Conservation (phyloP, 2,888 invertebrate genomes). For the Hirtodrosophila confusa region DNA sequence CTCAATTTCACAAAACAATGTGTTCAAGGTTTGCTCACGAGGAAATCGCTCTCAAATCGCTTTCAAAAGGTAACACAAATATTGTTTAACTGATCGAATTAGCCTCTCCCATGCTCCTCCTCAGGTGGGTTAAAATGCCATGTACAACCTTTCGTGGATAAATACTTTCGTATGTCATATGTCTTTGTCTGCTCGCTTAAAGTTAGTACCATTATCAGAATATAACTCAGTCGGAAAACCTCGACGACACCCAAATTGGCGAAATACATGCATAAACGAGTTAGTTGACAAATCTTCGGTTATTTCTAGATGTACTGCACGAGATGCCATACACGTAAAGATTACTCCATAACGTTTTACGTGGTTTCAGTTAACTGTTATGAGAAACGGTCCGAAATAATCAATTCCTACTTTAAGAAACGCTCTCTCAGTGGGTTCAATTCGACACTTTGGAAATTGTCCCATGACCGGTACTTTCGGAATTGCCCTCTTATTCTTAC, state of each 20-base stretch:
- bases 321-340: not conserved
- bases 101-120: conserved; percentile 1
- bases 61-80: too few relatives aligned
- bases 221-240: not conserved
- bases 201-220: not conserved
- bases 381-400: not conserved
- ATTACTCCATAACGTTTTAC: not conserved
- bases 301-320: too few relatives aligned
- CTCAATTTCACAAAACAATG: too few relatives aligned
- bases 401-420: not conserved
- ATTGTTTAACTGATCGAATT: not conserved
- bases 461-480: too few relatives aligned
- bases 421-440: not conserved
- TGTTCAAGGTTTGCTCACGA: too few relatives aligned
- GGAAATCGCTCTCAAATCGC: too few relatives aligned
- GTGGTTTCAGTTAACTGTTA: not conserved
- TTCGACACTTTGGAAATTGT: not conserved
- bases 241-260: not conserved
- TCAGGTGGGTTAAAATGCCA: not conserved
- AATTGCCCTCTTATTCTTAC: too few relatives aligned
- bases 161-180: not conserved
- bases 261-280: not conserved
- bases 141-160: not conserved
- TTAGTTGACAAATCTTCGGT: not conserved
- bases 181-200: not conserved